Evolutionary conservation across 2,888 invertebrate genomes (phyloP).

Genomic region (Selenia dentaria): DNA sequence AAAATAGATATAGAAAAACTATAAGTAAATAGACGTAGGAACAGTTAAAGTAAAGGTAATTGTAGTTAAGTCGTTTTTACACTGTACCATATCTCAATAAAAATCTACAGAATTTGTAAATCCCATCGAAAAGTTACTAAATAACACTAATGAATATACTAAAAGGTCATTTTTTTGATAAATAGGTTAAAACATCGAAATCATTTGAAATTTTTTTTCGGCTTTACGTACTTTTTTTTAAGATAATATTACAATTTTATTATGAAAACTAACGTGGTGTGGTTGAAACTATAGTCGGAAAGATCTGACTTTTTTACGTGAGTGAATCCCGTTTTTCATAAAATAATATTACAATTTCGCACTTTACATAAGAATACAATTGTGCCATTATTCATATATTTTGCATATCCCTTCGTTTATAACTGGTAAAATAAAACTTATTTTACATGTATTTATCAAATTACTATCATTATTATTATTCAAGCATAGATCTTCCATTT

Average conservation of each 20-base stretch:
- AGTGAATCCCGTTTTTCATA: too few species aligned
- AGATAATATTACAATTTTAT: too few species aligned
- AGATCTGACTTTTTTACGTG: too few species aligned
- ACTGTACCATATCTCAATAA: slow-evolving; percentile 22
- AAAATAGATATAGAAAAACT: slow-evolving; percentile 18
- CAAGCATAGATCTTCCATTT: slow-evolving; percentile 48
- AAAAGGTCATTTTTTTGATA: too few species aligned
- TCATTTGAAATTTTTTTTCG: too few species aligned
- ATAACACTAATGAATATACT: too few species aligned
- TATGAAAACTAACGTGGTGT: too few species aligned
- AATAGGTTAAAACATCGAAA: too few species aligned
- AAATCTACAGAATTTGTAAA: slow-evolving; percentile 3
- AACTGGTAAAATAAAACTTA: slow-evolving; percentile 25
- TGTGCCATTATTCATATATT: slow-evolving; percentile 59
- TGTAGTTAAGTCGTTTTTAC: slow-evolving; percentile 12
- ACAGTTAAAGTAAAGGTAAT: slow-evolving; percentile 13
- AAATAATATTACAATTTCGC: too few species aligned
- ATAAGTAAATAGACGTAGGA: slow-evolving; percentile 21
- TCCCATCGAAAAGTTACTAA: slow-evolving; percentile 25
- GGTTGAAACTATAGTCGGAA: too few species aligned
- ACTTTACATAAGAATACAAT: too few species aligned
- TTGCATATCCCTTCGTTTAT: slow-evolving; percentile 51
- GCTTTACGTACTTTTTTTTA: too few species aligned
- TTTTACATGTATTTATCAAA: slow-evolving; percentile 25
- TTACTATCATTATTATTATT: slow-evolving; percentile 20